Conservation (phyloP, 2,797 vertebrate genomes). For the Limosa lapponica region DNA sequence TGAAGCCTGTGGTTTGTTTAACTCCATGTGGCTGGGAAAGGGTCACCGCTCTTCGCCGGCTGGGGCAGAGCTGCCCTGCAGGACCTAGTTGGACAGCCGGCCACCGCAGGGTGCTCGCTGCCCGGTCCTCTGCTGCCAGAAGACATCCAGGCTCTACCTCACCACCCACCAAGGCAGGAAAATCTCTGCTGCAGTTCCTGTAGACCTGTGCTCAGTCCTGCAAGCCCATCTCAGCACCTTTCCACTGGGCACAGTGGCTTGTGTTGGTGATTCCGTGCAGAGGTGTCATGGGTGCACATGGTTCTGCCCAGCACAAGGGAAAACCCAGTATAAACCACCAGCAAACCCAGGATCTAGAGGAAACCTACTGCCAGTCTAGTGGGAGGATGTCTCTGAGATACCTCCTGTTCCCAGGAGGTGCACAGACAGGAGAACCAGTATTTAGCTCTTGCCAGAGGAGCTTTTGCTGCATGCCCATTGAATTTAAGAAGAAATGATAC, state of each 20-base stretch:
- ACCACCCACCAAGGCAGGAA: rapidly evolving
- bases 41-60: background rate
- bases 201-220: background rate
- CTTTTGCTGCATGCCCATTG: background rate
- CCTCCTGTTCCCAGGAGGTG: too few relatives aligned
- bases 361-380: background rate
- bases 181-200: too few relatives aligned
- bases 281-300: rapidly evolving
- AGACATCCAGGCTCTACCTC: background rate
- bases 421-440: background rate
- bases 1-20: background rate
- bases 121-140: background rate
- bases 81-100: background rate
- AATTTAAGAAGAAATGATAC: background rate
- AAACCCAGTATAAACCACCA: background rate
- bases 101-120: rapidly evolving
- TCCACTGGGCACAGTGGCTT: rapidly evolving
- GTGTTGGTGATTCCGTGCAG: rapidly evolving
- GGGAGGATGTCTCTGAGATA: background rate
- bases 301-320: background rate
- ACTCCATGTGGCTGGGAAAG: background rate
- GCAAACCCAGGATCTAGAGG: background rate
- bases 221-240: rapidly evolving
- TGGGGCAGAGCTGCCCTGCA: background rate
- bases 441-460: background rate